Percentiles rank a stretch among this genome's conserved stretches.
These are phyloP conservation scores for Laticauda laticaudata DNA, from an alignment of 2,113 vertebrate genomes.

Conservation along the genomic window DNA sequence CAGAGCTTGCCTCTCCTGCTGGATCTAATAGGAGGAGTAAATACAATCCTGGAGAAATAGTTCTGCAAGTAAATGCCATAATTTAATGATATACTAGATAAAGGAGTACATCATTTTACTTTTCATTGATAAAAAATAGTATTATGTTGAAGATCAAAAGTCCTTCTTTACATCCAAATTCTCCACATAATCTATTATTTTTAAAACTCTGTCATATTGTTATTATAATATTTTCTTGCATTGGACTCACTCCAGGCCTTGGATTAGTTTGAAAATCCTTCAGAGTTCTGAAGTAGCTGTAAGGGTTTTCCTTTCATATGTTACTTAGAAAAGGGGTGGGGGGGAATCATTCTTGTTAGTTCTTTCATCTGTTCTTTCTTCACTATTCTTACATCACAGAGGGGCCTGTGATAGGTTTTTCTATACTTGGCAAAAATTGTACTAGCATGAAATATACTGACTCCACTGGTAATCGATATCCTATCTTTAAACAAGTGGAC, in stretches of 20 bases:
- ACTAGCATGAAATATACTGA: neutral
- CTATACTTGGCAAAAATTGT: neutral
- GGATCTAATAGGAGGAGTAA: neutral
- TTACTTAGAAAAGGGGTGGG: neutral
- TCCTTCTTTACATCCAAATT: neutral
- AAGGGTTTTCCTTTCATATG: neutral
- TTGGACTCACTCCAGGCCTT: neutral
- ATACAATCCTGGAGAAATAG: neutral
- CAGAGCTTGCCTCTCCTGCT: neutral
- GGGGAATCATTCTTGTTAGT: neutral
- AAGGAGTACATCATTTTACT: neutral
- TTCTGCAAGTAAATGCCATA: neutral
- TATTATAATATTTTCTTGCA: neutral
- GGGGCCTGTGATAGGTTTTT: neutral
- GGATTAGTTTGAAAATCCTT: neutral
- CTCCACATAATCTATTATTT: neutral
- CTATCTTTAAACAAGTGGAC: neutral
- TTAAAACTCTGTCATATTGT: neutral
- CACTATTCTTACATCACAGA: neutral
- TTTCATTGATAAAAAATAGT: neutral
- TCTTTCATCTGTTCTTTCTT: neutral
- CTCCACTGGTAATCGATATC: neutral
- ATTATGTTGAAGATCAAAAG: neutral
- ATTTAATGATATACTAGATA: neutral
- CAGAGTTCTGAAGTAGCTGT: neutral